Base-by-base conservation (phyloP, 2,888 invertebrate genomes). In the Drosophila percnosoma region DNA sequence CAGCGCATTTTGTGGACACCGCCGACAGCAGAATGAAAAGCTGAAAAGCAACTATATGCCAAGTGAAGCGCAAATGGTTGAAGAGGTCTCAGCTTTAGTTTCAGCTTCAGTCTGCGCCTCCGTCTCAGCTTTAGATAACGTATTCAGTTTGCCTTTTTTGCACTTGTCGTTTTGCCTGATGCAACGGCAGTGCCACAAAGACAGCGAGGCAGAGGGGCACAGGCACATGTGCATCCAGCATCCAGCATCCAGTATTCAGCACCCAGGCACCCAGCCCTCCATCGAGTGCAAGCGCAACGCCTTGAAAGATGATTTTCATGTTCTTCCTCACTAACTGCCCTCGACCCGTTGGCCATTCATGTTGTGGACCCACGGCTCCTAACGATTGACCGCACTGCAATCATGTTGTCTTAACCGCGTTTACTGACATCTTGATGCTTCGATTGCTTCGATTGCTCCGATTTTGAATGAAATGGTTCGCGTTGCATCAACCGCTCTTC, bases 291-390 rank as follows among this genome's bases (percentile, higher is more conserved):
- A 74, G 67, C 71, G 64, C 74, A 82, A 65, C 64, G 78, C 84
- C 78, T 75, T 89, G 82, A 90, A 86, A 89, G 91, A 89, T 90
- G 89, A 89, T 88, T 89, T 90, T 89, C 89, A 90, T 90, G 89
- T 90, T 90, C 84, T 83, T 64, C 79, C 78, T 27, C 74, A 45
- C 49, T 68, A 49, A 49, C 53, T 57, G 49, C 68, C 73, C 77
- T 72, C 54, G 24, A 45, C 48, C 51, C 60, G 61, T 31, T 15
- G 53, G 48, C 67, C 66, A 54, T 27, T 58, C 42, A 55, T 65
- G n/a, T 57, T 24, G 62, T 64, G 68, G 73, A 75, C 69, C 64
- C 71, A 61, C 66, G 83, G 84, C 48, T 75, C 87, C 78, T 75
- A 89, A 84, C 87, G 89, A 85, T 24, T 82, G 80, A 82, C 21